A percentile compares a stretch with the other conserved stretches of the same genome.
phyloP scores from a whole-genome alignment of 1,140 invertebrate species.

The Platyura marginata region DNA sequence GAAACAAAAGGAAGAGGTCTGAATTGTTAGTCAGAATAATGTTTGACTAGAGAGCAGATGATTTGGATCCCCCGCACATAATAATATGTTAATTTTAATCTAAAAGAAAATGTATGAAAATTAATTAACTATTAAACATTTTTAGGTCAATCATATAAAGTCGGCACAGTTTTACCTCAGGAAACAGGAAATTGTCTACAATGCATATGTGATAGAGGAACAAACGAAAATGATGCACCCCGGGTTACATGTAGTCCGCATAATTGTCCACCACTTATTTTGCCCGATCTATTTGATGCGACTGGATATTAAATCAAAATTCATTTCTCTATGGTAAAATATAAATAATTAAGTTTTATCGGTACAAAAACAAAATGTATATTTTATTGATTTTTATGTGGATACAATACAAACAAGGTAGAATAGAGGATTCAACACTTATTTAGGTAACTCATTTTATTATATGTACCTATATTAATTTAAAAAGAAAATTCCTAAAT shows the following conservation, averaged over 20 bases:
- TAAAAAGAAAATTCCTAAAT: no score
- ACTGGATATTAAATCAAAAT: slow-evolving; percentile 25
- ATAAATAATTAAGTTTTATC: neutral
- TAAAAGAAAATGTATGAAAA: no score
- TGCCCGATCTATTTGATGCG: slow-evolving; percentile 22
- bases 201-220: slow-evolving; percentile 34
- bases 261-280: slow-evolving; percentile 30
- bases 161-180: slow-evolving; percentile 41
- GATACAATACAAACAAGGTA: no score
- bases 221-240: slow-evolving; percentile 29
- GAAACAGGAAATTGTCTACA: slow-evolving; percentile 49
- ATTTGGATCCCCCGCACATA: no score
- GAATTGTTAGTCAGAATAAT: no score
- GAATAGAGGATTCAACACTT: no score
- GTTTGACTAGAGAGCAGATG: no score
- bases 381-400: neutral
- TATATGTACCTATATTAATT: no score
- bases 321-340: no score
- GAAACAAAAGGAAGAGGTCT: no score
- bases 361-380: neutral
- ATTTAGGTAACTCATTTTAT: no score
- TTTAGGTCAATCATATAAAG: slow-evolving; percentile 37
- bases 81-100: no score
- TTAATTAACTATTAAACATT: slow-evolving; percentile 5
- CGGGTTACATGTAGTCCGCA: slow-evolving; percentile 44